These are phyloP conservation scores for Lepidocyrtoides sp. DNA, from an alignment of 2,888 invertebrate genomes.

Conservation along the genomic window DNA sequence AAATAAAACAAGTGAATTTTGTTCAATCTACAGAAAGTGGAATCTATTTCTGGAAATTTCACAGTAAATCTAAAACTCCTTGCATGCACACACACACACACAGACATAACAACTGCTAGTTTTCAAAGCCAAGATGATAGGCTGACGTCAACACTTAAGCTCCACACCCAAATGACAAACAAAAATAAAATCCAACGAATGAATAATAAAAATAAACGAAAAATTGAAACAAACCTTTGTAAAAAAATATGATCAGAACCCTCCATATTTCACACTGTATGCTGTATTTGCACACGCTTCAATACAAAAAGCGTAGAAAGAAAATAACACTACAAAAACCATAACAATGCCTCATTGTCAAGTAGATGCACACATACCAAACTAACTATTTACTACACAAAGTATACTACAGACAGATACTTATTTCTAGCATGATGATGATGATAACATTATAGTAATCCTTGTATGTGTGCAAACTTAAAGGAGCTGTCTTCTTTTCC, in stretches of 20 bases:
- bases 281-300: not conserved
- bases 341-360: conserved; percentile 18
- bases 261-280: not conserved
- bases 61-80: conserved; percentile 36
- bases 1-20: not conserved
- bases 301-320: not conserved
- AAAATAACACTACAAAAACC: not conserved
- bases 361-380: not conserved
- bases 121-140: conserved; percentile 8
- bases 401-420: too few species aligned
- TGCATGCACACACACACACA: not conserved
- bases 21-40: not conserved
- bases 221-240: not conserved
- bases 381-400: conserved; percentile 8
- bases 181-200: conserved; percentile 28
- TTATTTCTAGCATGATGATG: not conserved
- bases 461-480: not conserved
- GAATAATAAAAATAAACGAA: not conserved
- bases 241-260: not conserved
- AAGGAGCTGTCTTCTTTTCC: not conserved
- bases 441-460: not conserved
- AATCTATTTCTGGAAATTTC: conserved; percentile 31
- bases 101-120: not conserved
- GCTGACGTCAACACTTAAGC: conserved; percentile 12
- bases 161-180: conserved; percentile 60